Evolutionary conservation across 2,113 vertebrate species (phyloP).

Genomic region (Scomber japonicus): DNA sequence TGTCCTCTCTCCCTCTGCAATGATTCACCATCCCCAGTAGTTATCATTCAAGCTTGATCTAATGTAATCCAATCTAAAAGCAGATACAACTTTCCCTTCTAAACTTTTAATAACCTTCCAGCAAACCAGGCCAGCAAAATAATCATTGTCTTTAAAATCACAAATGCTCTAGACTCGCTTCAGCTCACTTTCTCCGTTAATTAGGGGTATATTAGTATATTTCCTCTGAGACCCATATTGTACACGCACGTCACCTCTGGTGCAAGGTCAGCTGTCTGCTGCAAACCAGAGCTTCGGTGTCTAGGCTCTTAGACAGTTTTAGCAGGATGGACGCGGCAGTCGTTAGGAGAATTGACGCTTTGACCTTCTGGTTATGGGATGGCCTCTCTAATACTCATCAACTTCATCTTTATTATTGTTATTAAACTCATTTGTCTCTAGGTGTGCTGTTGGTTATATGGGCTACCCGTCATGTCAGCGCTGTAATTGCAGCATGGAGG

Average conservation of each 20-base stretch:
- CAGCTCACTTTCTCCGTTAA: constrained; percentile 26
- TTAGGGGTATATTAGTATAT: constrained; percentile 24
- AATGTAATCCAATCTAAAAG: constrained; percentile 32
- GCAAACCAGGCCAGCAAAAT: constrained; percentile 20
- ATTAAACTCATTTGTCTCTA: constrained; percentile 66
- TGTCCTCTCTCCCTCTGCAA: not conserved
- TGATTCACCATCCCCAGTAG: not conserved
- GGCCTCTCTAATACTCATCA: constrained; percentile 9
- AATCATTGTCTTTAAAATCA: constrained; percentile 24
- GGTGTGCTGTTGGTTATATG: constrained; percentile 77
- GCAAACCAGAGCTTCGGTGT: constrained; percentile 5
- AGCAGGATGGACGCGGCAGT: not conserved
- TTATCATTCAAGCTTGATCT: constrained; percentile 18
- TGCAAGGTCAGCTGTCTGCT: constrained; percentile 18
- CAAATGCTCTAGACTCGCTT: constrained; percentile 35
- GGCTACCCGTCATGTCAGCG: constrained; percentile 76
- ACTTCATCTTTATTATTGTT: constrained; percentile 43
- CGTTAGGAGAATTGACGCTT: constrained; percentile 14
- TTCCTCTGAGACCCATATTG: constrained; percentile 29
- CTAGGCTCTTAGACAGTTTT: not conserved
- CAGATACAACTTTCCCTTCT: constrained; percentile 19
- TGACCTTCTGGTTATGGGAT: not conserved
- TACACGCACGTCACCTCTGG: not conserved
- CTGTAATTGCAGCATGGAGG: constrained; percentile 80
- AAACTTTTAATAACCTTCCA: constrained; percentile 55